phyloP scores from a whole-genome alignment of 2,888 invertebrate genomes.

The Caenorhabditis sp. region DNA sequence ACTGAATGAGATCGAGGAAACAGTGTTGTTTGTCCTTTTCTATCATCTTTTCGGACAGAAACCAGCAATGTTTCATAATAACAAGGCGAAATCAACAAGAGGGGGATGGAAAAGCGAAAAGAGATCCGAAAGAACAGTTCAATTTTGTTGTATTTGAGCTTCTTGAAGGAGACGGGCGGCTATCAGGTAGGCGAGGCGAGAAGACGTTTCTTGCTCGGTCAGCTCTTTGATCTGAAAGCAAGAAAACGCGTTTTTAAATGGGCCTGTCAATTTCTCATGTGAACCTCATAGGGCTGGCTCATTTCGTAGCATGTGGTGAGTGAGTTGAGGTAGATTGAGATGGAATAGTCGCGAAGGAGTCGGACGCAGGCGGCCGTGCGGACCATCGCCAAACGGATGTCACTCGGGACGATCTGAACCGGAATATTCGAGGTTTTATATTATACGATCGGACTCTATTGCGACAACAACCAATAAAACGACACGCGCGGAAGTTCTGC shows the following conservation, averaged over 20 bases:
- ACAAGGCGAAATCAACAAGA: no score
- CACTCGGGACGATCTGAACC: constrained; percentile 84
- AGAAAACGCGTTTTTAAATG: neutral
- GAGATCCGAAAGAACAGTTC: no score
- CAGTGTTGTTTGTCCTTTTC: no score
- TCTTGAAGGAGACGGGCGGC: constrained; percentile 45
- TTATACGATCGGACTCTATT: no score
- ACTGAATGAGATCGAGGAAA: no score
- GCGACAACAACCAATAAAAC: no score
- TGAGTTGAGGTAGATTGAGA: constrained; percentile 93
- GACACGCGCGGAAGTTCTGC: no score
- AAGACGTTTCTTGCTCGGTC: constrained; percentile 49
- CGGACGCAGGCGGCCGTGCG: constrained; percentile 91
- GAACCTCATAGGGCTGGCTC: constrained; percentile 81
- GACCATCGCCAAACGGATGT: constrained; percentile 89
- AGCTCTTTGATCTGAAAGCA: constrained; percentile 53
- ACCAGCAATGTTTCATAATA: no score
- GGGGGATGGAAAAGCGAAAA: no score
- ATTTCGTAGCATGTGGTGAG: constrained; percentile 90
- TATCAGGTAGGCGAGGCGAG: constrained; percentile 43
- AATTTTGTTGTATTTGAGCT: constrained; percentile 11
- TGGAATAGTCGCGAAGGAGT: constrained; percentile 88
- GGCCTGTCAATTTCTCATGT: neutral
- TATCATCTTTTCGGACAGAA: no score
- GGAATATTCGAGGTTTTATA: neutral